Evolutionary conservation across 2,888 invertebrate species (phyloP).

Genomic region (Charanyca ferruginea): DNA sequence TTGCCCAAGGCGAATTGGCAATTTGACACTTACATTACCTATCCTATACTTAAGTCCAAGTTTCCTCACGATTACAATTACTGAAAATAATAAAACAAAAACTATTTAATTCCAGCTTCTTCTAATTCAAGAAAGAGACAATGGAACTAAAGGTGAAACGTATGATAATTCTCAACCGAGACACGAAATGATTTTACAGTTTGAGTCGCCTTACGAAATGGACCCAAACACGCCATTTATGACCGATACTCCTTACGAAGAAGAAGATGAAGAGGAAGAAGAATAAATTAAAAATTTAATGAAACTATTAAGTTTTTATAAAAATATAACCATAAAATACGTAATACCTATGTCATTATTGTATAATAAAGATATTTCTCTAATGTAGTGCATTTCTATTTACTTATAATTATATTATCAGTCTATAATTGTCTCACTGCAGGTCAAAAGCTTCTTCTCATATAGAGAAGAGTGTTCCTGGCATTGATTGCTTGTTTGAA

Average conservation of each 20-base stretch:
- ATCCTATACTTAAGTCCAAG: no score
- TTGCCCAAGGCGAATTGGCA: no score
- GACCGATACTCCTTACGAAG: neutral
- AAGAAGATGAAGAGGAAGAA: neutral
- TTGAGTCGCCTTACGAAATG: neutral
- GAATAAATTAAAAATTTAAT: neutral
- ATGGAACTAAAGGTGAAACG: neutral
- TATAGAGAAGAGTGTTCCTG: no score
- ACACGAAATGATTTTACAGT: constrained; percentile 17
- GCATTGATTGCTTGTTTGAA: no score
- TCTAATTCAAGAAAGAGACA: constrained; percentile 2
- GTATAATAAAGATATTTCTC: constrained; percentile 18
- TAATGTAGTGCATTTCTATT: constrained; percentile 2
- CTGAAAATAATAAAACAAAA: neutral
- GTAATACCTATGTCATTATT: constrained; percentile 32
- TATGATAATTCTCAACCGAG: neutral
- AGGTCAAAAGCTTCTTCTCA: no score
- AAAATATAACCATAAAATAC: no score
- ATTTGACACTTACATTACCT: no score
- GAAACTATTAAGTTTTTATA: no score
- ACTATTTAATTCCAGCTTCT: constrained; percentile 28
- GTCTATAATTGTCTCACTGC: no score
- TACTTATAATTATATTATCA: neutral
- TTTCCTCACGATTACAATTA: neutral
- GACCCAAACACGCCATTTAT: neutral